phyloP scores from a whole-genome alignment of 2,888 invertebrate genomes.

The Phorcus lineatus region DNA sequence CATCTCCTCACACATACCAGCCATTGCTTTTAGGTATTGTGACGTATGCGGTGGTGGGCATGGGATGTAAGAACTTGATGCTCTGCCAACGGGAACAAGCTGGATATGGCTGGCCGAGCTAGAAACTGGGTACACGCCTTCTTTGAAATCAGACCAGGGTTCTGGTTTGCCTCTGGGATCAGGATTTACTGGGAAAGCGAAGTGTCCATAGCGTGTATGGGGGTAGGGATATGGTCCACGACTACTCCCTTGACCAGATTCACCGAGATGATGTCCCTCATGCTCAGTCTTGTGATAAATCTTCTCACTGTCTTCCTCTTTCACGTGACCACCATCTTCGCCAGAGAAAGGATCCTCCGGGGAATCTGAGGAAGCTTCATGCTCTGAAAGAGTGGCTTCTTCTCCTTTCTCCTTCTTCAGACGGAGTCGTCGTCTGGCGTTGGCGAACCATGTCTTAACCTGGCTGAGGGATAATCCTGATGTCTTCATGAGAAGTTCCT shows the following conservation, averaged over 20 bases:
- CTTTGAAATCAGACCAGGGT: not conserved
- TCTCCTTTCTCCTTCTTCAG: slow-evolving; percentile 8
- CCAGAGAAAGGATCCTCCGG: not conserved
- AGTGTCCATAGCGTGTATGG: not conserved
- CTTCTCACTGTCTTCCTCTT: too few relatives aligned
- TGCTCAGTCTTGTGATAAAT: not conserved
- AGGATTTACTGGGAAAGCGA: not conserved
- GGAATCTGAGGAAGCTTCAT: not conserved
- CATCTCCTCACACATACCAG: not conserved
- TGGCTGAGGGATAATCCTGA: slow-evolving; percentile 45
- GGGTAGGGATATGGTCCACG: not conserved
- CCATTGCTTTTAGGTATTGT: not conserved
- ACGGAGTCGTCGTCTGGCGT: slow-evolving; percentile 32
- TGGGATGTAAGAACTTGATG: not conserved
- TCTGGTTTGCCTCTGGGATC: too few relatives aligned
- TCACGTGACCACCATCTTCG: not conserved
- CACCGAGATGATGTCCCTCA: too few relatives aligned
- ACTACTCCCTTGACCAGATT: not conserved
- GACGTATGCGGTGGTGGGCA: not conserved
- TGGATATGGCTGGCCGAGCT: not conserved
- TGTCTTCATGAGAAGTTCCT: slow-evolving; percentile 35
- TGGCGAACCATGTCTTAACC: slow-evolving; percentile 49
- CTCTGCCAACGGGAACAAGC: not conserved
- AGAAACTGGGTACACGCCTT: not conserved
- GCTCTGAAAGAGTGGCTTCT: not conserved